Evolutionary conservation across 1,140 invertebrate species (phyloP), one percentile per base, ranked within the genome.

Genomic region (Adelges cooleyi): DNA sequence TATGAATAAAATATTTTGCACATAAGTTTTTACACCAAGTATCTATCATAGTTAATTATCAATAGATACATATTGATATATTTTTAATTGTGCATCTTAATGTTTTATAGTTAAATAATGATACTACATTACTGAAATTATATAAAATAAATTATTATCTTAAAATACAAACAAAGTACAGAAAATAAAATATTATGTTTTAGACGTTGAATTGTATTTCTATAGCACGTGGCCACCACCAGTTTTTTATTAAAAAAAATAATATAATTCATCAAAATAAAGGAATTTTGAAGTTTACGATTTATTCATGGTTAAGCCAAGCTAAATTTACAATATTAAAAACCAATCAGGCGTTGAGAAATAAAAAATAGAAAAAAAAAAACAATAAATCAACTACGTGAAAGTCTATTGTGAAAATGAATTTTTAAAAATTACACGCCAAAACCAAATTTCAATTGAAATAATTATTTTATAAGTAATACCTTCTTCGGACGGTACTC

Each of bases 371-470:
- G 29, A 29, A 48, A 46, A 62, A 20, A 8, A 22, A 46, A 62
- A n/a, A n/a, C n/a, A n/a, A n/a, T n/a, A n/a, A n/a, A n/a, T n/a
- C n/a, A n/a, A 27, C 42, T 62, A 62, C 44, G 29, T 20, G 56
- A 25, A 46, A 62, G 56, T 62, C 44, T 38, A 62, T 29, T 59
- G 25, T 48, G 56, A 62, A 48, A 62, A 62, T 42, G 11, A 46
- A 48, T 42, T 62, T n/a, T n/a, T n/a, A n/a, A n/a, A 62, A 62
- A 62, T 48, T 62, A 46, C 56, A 62, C 56, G 42, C 56, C 56
- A 62, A 62, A 62, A 62, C 56, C 56, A 46, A 44, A 48, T 62
- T 42, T 56, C 40, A 62, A 42, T 62, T 62, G 17, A 17, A 33
- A 48, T 18, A 20, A n/a, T n/a, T n/a, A n/a, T n/a, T n/a, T 46